phyloP scores from a whole-genome alignment of 1,140 invertebrate genomes.

The Drusus annulatus region DNA sequence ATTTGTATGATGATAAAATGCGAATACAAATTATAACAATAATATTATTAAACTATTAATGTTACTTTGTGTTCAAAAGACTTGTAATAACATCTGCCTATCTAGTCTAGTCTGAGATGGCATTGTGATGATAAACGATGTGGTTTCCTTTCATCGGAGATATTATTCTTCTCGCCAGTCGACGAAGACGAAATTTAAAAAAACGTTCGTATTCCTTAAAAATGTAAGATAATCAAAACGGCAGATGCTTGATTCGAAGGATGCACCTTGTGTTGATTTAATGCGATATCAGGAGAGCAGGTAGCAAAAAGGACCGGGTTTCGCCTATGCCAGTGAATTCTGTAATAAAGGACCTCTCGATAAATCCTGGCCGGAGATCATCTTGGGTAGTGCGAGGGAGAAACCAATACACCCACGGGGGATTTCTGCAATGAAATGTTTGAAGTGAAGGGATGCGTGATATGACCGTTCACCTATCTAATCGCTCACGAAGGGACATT shows the following conservation, averaged over 20 bases:
- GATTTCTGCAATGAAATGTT: constrained; percentile 34
- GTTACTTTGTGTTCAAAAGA: too few species aligned
- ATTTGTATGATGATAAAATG: too few species aligned
- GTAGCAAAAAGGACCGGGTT: constrained; percentile 57
- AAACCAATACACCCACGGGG: constrained; percentile 24
- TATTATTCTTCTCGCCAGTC: constrained; percentile 10
- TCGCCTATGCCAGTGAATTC: constrained; percentile 15
- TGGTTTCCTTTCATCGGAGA: constrained; percentile 48
- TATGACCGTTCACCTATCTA: constrained; percentile 31
- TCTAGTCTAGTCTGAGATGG: not conserved
- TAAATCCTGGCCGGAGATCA: constrained; percentile 27
- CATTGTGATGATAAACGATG: constrained; percentile 48
- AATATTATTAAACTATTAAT: too few species aligned
- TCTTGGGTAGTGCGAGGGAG: constrained; percentile 12
- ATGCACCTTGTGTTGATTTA: constrained; percentile 60
- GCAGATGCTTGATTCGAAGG: constrained; percentile 57
- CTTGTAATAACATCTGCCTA: too few species aligned
- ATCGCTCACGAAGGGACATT: constrained; percentile 35
- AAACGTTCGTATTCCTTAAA: constrained; percentile 38
- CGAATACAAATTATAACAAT: too few species aligned
- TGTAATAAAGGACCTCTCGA: constrained; percentile 22
- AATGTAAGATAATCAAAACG: constrained; percentile 57
- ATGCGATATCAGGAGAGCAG: constrained; percentile 55
- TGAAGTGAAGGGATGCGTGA: constrained; percentile 31
- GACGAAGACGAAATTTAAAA: constrained; percentile 11